Base-by-base conservation (phyloP, 2,888 invertebrate genomes). In the Colostygia pectinataria region DNA sequence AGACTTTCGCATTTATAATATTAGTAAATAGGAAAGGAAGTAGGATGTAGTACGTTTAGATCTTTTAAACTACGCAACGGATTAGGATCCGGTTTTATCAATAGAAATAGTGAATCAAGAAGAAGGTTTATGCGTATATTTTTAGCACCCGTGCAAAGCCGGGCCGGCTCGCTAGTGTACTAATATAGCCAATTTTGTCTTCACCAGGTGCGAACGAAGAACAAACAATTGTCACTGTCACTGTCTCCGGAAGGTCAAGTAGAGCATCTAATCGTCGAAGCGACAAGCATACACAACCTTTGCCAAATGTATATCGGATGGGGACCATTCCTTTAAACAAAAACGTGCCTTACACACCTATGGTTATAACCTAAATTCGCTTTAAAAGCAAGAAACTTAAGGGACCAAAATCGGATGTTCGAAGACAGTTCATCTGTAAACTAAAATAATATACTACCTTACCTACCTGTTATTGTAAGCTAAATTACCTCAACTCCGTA, bases 271-370 rank as follows among this genome's bases (percentile, higher is more conserved):
- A 98, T 99, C 59, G 92, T 94, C 46, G 97, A 99, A 83, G 98
- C 99, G 0, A 97, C 96, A 9, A 95, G 94, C 77, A 87, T 96
- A 40, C 94, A 95, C 66, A 97, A 98, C 82, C 91, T 99, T 8
- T 96, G 97, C 63, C 95, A 96, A 81, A 99, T 99, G 99, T 99
- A 97, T 74, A 93, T 96, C 41, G 99, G 99, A 5, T 99, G 99
- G 99, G 96, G 97, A 27, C 93, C 98, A 1, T 98, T 94, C 76
- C 80, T 97, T 65, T 97, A 83, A 91, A 37, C 24, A 2, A 51
- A 32, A 39, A 31, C 47, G 46, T 48, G 46, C 53, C 53, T 56
- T 60, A 34, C 1, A 2, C 1, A 20, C 12, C 36, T 46, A 29
- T 33, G 27, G 42, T 46, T 34, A 27, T 31, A 45, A 12, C 15